Evolutionary conservation across 1,140 invertebrate species (phyloP), one percentile per base, ranked within the genome.

Genomic region (Tetramorium parvispinum): DNA sequence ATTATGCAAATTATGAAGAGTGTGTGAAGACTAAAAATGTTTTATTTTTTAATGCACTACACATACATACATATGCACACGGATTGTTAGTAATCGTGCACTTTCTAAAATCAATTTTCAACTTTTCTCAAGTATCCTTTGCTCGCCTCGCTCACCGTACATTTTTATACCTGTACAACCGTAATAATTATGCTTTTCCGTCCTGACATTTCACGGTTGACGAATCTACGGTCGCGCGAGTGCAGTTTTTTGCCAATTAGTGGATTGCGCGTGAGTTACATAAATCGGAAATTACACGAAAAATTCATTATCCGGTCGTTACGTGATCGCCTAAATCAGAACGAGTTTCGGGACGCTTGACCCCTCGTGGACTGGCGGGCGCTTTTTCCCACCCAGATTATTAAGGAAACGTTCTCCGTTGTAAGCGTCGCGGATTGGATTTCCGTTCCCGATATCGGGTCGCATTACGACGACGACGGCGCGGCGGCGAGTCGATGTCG

Each of bases 201-300:
- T 24, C 8, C 32, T 79, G 85, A 83, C 85, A 89, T 83, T 89
- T 89, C 53, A 87, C 85, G 88, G 71, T 83, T 78, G 46, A 65
- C 65, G 65, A 87, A 77, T 87, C 32, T 89, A 76, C 85, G 55
- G n/a, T 59, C 51, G 16, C 57, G 16, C 49, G 87, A 49, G 65
- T 46, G 70, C 65, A 18, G 16, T 32, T 32, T 32, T 24, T 63
- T 51, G 83, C 46, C 57, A 81, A 55, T 86, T 43, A 68, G 24
- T 65, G 27, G 32, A 3, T 71, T 40, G n/a, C 49, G 37, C 49
- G 57, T 43, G 18, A 57, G 10, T 89, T 89, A 65, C 65, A 32
- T 78, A 89, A 89, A 53, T 40, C 16, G 18, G 46, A 55, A 66
- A 81, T 81, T 40, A 1, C 32, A 59, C 59, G 57, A 88, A 89